Evolutionary conservation across 1,140 invertebrate genomes (phyloP).

Genomic region (Zaprionus africanus): DNA sequence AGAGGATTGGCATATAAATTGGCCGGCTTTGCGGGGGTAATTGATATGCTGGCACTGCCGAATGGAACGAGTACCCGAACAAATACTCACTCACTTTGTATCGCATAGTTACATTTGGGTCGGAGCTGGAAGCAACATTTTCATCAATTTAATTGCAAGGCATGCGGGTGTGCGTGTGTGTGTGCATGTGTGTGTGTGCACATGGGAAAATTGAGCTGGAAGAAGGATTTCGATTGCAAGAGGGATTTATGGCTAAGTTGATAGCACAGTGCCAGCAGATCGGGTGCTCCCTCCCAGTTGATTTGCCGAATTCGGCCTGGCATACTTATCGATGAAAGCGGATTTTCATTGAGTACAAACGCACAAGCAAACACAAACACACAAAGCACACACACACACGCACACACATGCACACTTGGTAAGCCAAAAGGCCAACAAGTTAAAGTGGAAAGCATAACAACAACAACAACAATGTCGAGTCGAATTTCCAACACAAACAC

Average conservation of each 20-base stretch:
- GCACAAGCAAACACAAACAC: background rate
- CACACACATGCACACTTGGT: slow-evolving; percentile 1
- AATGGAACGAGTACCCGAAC: slow-evolving; percentile 18
- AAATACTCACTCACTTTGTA: slow-evolving; percentile 6
- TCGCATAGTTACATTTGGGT: slow-evolving; percentile 24
- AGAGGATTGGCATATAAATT: slow-evolving; percentile 67
- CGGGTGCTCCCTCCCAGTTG: slow-evolving; percentile 56
- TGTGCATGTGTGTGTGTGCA: slow-evolving; percentile 23
- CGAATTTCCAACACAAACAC: slow-evolving; percentile 45
- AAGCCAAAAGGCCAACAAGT: slow-evolving; percentile 46
- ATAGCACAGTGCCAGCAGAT: slow-evolving; percentile 58
- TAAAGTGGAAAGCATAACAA: slow-evolving; percentile 35
- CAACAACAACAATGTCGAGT: slow-evolving; percentile 42
- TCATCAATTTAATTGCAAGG: slow-evolving; percentile 75
- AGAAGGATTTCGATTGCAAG: slow-evolving; percentile 68
- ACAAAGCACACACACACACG: background rate
- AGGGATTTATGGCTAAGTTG: slow-evolving; percentile 77
- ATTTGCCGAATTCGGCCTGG: slow-evolving; percentile 28
- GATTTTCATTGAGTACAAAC: slow-evolving; percentile 9
- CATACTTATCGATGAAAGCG: slow-evolving; percentile 25
- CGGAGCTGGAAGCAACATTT: slow-evolving; percentile 75
- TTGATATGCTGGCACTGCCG: slow-evolving; percentile 61
- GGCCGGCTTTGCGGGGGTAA: slow-evolving; percentile 72
- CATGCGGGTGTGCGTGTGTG: slow-evolving; percentile 20
- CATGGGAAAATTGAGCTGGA: slow-evolving; percentile 71